Evolutionary conservation across 2,888 invertebrate species (phyloP), one percentile per base, ranked within the genome.

Genomic region (Falcaria lacertinaria): DNA sequence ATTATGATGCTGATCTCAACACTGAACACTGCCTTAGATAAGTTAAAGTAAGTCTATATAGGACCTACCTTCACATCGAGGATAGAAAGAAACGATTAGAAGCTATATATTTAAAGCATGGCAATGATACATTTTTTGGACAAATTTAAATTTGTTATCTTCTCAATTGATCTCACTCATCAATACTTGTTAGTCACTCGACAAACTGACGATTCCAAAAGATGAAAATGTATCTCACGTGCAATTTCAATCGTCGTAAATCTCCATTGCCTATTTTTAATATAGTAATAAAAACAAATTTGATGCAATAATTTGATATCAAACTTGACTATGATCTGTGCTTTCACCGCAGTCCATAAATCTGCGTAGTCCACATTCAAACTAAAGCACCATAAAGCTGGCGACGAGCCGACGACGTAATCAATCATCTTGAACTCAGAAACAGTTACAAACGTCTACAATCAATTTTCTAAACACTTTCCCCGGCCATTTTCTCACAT

Each of bases 341-440:
- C 28, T 28, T 28, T 28, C 28, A 11, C 28, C 28, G 28, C 6
- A 28, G 28, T 11, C 28, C 28, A 28, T 28, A 11, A 28, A 11
- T 56, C 60, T 50, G 39, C 41, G 41, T 38, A 45, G 41, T 47
- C 56, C 43, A 54, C 47, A 50, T 52, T 49, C 43, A 40, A n/a
- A 41, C 39, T 34, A 50, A 47, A 45, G 44, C 48, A 52, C 45
- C 48, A 43, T 44, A 39, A 39, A 49, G 43, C 48, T 48, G 47
- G 50, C 43, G 48, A 54, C n/a, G n/a, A n/a, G n/a, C n/a, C n/a
- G n/a, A n/a, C n/a, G 54, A 54, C 48, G 60, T 50, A 54, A 60
- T 62, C 60, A 52, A 64, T 60, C 59, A 63, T 56, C 50, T 51
- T 52, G 57, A 56, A 52, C 52, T 58, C 52, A 59, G 55, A 57